Base-by-base conservation (phyloP, 2,797 vertebrate species). In the Phyllotis vaccarum region DNA sequence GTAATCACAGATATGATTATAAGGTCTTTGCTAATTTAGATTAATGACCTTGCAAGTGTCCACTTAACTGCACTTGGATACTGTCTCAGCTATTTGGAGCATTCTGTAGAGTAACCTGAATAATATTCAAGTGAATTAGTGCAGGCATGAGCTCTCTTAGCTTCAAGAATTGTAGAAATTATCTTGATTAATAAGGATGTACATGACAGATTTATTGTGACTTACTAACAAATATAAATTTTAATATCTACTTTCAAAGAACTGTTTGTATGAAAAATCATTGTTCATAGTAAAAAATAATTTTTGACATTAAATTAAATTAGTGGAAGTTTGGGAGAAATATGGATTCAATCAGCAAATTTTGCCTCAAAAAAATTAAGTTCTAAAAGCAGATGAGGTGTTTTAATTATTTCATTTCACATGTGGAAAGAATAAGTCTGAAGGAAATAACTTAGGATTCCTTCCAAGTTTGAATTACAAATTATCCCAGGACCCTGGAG, bases 401-500 rank as follows among this genome's bases (percentile, higher is more conserved):
- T 98, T 98, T 98, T 98, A 98, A 98, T 98, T 98, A 98, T 98
- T 98, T 97, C 76, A 80, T 98, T 98, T 98, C 98, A 98, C 98
- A 98, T 99, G 98, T 98, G 98, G 98, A 99, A 98, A 97, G 96
- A 98, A 99, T 98, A 98, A 98, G 89, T 98, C 97, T 97, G 94
- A 98, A 98, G 98, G 98, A 98, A 98, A 98, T 98, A 98, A 97
- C 96, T 98, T 62, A 98, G 97, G 97, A 98, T 98, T 98, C 97
- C 95, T 98, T 98, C 98, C 98, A 98, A 98, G 98, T 98, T 98
- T 98, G 98, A 98, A 98, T 98, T 98, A 98, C 98, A 98, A 98
- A 98, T 98, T 98, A 98, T 98, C 95, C 96, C 85, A 97, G 94
- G 96, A 98, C 98, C 96, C 97, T 97, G 74, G 98, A 98, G 98